Base-by-base conservation (phyloP, 2,113 vertebrate species). In the Orientallactaga bullata region DNA sequence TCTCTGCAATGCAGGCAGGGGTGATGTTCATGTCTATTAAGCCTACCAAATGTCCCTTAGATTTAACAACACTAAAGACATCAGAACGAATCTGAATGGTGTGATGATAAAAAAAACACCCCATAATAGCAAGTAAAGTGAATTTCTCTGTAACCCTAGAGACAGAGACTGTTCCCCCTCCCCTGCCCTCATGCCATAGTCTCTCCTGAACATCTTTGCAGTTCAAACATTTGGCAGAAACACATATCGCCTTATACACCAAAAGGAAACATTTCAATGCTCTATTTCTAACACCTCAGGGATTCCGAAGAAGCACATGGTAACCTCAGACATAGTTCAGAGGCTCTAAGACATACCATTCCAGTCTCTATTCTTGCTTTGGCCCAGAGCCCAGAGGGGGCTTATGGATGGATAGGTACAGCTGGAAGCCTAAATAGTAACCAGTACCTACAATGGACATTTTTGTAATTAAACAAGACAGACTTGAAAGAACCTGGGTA, bases 391-490 rank as follows among this genome's bases (percentile, higher is more conserved):
- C 89, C 69, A 26, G 78, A n/a, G 24, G 63, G 73, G 90, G 63
- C 39, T 90, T 84, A 0, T 15, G 79, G 74, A 79, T 55, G 83
- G 93, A 78, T 65, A 58, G 58, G 89, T 42, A 86, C 93, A 74
- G 51, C 85, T 88, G 91, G 73, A 73, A 65, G 5, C 18, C 77
- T 61, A 76, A 71, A 39, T 79, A 39, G 51, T 32, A 61, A 17
- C 18, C 13, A 18, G 76, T 39, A 5, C 26, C 32, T 51, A 15
- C 1, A 15, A 16, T 13, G 30, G 76, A 37, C 12, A 37, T 28
- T 42, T 85, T 42, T 81, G 0, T 71, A 8, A 85, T 71, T 37
- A 23, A 26, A 37, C 32, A 61, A 6, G 42, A 28, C 13, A 35
- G 23, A 76, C 2, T 1, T 39, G 18, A 42, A 58, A 63, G 21